Evolutionary conservation across 2,113 vertebrate species (phyloP).

Genomic region (Mixornis gularis): DNA sequence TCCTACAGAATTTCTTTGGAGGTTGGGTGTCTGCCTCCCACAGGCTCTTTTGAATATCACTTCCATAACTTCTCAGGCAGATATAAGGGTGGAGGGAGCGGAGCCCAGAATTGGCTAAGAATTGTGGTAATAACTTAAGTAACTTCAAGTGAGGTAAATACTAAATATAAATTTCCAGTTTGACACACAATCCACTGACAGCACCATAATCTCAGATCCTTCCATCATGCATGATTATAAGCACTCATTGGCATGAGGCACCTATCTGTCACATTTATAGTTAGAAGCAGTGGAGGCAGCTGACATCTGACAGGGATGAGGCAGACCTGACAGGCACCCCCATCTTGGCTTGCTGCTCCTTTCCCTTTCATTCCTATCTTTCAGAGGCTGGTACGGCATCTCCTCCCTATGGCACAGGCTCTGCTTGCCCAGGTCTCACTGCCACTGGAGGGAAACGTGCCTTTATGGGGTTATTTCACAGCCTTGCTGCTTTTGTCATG

Average conservation of each 20-base stretch:
- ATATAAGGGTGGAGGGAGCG: not conserved
- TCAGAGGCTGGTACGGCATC: not conserved
- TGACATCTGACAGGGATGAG: constrained; percentile 62
- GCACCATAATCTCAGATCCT: constrained; percentile 43
- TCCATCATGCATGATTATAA: constrained; percentile 50
- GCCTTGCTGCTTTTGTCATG: not conserved
- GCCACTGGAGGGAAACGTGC: not conserved
- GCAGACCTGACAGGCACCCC: constrained; percentile 53
- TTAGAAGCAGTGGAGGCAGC: constrained; percentile 59
- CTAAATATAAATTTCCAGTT: constrained; percentile 52
- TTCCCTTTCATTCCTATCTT: constrained; percentile 13
- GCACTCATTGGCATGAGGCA: constrained; percentile 28
- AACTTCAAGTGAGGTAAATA: constrained; percentile 38
- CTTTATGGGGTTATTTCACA: not conserved
- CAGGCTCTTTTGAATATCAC: not conserved
- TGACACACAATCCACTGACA: constrained; percentile 51
- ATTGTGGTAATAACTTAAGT: not conserved
- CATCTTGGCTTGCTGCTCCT: constrained; percentile 23
- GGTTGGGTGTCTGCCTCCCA: not conserved
- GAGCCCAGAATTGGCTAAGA: not conserved
- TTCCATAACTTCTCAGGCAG: not conserved
- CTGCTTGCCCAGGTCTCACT: not conserved
- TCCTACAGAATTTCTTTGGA: not conserved
- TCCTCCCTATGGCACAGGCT: not conserved
- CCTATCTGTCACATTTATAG: constrained; percentile 62